These are phyloP conservation scores for Trissolcus brochymenae DNA, from an alignment of 2,888 invertebrate species.

Conservation along the genomic window DNA sequence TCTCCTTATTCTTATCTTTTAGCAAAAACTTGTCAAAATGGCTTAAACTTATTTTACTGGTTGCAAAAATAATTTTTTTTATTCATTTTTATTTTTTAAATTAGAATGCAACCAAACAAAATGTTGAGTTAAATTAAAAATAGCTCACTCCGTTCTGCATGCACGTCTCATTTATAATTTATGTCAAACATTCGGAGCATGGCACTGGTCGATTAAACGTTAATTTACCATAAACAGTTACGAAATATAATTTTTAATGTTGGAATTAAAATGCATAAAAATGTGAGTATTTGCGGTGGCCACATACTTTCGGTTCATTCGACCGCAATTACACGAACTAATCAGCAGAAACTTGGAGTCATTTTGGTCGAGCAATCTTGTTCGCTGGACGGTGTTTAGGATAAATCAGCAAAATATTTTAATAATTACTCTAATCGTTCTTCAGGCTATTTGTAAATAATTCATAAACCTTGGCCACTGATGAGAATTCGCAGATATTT, in stretches of 20 bases:
- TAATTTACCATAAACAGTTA: conserved; percentile 14
- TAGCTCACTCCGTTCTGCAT: conserved; percentile 3
- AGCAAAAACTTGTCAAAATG: conserved; percentile 7
- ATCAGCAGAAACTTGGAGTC: conserved; percentile 27
- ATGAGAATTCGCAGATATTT: too few species aligned
- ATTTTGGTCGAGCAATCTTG: conserved; percentile 17
- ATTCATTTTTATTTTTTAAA: not conserved
- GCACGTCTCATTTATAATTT: conserved; percentile 17
- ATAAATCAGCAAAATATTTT: conserved; percentile 42
- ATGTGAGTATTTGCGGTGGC: conserved; percentile 15
- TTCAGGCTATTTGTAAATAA: conserved; percentile 37
- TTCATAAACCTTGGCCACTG: conserved; percentile 24
- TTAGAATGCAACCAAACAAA: not conserved
- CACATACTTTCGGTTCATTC: conserved; percentile 10
- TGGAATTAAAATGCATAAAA: conserved; percentile 33
- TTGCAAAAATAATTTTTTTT: too few species aligned
- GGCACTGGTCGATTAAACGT: conserved; percentile 13
- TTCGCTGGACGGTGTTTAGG: conserved; percentile 14
- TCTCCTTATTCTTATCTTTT: conserved; percentile 21
- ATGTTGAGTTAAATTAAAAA: conserved; percentile 12
- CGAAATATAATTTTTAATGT: conserved; percentile 13
- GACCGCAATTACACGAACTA: conserved; percentile 26
- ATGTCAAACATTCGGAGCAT: not conserved
- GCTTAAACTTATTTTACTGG: too few species aligned
- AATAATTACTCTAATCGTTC: conserved; percentile 56